phyloP scores from a whole-genome alignment of 2,888 invertebrate genomes.

The Ectemnius cavifrons region DNA sequence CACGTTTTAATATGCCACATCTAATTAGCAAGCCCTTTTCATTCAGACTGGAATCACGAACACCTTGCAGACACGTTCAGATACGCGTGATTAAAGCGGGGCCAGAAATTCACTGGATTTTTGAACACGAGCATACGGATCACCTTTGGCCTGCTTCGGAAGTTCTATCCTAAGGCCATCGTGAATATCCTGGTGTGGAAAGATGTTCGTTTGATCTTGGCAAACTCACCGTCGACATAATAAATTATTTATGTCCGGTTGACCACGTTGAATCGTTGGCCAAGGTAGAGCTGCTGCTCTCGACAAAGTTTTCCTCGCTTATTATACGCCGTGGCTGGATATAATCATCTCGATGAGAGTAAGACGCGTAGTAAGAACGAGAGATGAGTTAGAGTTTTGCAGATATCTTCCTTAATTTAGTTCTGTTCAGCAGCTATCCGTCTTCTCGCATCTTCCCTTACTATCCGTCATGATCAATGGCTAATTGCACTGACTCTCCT shows the following conservation, averaged over 20 bases:
- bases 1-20: constrained; percentile 10
- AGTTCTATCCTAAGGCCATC: constrained; percentile 9
- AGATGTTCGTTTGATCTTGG: constrained; percentile 18
- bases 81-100: not conserved
- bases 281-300: constrained; percentile 12
- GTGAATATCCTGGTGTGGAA: constrained; percentile 10
- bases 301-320: constrained; percentile 43
- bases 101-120: no score
- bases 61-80: not conserved
- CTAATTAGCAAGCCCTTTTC: constrained; percentile 20
- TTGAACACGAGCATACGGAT: no score
- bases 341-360: constrained; percentile 42
- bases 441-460: not conserved
- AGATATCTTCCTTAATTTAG: constrained; percentile 41
- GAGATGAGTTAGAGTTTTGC: constrained; percentile 35
- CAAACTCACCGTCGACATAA: constrained; percentile 28
- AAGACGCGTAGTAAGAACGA: constrained; percentile 34
- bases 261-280: constrained; percentile 33
- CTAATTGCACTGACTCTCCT: constrained; percentile 53
- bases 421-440: not conserved
- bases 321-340: constrained; percentile 25
- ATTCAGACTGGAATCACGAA: not conserved
- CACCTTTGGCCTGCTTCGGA: not conserved
- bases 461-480: constrained; percentile 48
- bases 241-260: constrained; percentile 47